Evolutionary conservation across 2,888 invertebrate genomes (phyloP).

Genomic region (Trileptium ribeirensis): DNA sequence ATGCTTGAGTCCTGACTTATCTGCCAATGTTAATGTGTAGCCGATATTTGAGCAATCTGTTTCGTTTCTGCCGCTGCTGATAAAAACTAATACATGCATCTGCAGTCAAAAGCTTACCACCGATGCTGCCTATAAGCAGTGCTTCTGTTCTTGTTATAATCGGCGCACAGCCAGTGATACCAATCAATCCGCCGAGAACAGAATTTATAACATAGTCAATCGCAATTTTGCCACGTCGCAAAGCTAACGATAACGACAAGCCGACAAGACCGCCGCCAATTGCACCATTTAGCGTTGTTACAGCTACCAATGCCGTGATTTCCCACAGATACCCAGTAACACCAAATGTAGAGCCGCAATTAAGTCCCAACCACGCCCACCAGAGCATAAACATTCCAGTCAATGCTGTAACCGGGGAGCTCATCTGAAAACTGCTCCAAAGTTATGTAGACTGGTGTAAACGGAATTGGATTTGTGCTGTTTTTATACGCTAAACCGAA

Average conservation of each 20-base stretch:
- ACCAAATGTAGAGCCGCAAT: conserved; percentile 68
- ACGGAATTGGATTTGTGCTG: no score
- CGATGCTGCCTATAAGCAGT: conserved; percentile 70
- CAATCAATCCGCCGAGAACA: conserved; percentile 74
- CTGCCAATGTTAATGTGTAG: no score
- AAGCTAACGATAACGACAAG: conserved; percentile 26
- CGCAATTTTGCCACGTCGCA: conserved; percentile 61
- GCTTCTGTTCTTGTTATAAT: conserved; percentile 67
- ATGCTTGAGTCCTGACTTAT: no score
- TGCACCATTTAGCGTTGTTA: conserved; percentile 80
- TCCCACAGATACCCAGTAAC: conserved; percentile 79
- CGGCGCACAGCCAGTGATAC: conserved; percentile 64
- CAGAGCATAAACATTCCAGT: conserved; percentile 84
- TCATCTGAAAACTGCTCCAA: conserved; percentile 42
- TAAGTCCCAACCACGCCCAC: conserved; percentile 96
- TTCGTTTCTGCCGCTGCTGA: no score
- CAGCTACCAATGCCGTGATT: conserved; percentile 70
- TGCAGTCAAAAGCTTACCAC: conserved; percentile 56
- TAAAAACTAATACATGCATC: no score
- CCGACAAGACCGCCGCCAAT: conserved; percentile 78
- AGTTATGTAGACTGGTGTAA: no score
- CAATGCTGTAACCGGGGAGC: conserved; percentile 48
- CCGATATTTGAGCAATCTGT: no score
- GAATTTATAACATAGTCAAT: conserved; percentile 81
- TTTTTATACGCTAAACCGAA: no score